Evolutionary conservation across 2,888 invertebrate species (phyloP), one percentile per base, ranked within the genome.

Genomic region (Rhingia campestris): DNA sequence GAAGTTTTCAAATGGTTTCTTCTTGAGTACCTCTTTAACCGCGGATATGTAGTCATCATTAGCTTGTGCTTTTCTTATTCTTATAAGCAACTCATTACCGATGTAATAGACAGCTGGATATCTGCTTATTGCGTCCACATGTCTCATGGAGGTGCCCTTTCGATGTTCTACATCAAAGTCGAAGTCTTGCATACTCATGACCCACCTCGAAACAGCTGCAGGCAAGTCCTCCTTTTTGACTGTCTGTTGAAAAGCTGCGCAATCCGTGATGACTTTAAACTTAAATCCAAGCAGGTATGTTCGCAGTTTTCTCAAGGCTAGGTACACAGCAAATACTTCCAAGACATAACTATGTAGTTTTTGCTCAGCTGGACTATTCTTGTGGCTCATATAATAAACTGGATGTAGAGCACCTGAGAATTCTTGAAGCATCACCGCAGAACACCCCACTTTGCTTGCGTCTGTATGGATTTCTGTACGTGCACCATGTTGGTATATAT

Each of bases 121-220:
- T 45, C 69, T 53, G 39, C 69, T 69, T 1, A 69, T 45, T 12
- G 69, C 54, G 7, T 69, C 47, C 6, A 76, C 63, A 10, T 74
- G 58, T 14, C 1, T 22, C 69, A 76, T 76, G n/a, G 6, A 53
- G 9, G 51, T 59, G 7, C 14, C 67, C 2, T 53, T 9, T 10
- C 76, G 33, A 54, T 69, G 59, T 45, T 76, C 59, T 35, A 76
- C 59, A 0, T 32, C 32, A 9, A 12, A 76, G 39, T 75, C 43
- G 33, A 35, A 75, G 6, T 75, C 59, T 2, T 75, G 59, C n/a
- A 75, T 30, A n/a, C 67, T 59, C 67, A 61, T 76, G 0, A 67
- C 43, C 61, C 43, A 67, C 58, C 67, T 58, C 12, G 32, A 14
- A n/a, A n/a, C n/a, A n/a, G n/a, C n/a, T n/a, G n/a, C n/a, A n/a